phyloP scores from a whole-genome alignment of 1,140 invertebrate genomes.

The Hylyphantes graminicola region DNA sequence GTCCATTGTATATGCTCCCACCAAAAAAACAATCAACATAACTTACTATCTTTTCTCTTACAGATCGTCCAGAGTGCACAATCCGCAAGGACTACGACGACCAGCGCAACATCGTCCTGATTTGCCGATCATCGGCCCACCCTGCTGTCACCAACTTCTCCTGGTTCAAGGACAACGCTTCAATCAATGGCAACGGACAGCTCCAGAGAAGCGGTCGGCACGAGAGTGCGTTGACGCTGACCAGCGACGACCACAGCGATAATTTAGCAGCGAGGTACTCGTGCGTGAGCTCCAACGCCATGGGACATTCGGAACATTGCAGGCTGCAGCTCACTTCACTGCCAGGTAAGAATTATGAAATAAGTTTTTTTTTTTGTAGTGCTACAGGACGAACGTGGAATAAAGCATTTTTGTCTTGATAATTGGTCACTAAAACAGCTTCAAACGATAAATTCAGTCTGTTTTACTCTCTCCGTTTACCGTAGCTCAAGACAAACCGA shows the following conservation, averaged over 20 bases:
- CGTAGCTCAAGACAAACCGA: too few relatives aligned
- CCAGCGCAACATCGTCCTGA: constrained; percentile 74
- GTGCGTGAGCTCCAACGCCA: constrained; percentile 60
- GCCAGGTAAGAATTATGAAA: constrained; percentile 46
- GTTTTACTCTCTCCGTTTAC: too few relatives aligned
- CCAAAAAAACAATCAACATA: background rate
- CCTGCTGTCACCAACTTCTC: constrained; percentile 82
- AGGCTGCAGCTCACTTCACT: constrained; percentile 36
- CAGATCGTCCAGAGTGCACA: constrained; percentile 88
- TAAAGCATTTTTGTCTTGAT: too few relatives aligned
- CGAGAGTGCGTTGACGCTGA: constrained; percentile 21
- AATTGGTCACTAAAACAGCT: too few relatives aligned
- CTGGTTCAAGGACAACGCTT: constrained; percentile 78
- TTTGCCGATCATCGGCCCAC: constrained; percentile 84
- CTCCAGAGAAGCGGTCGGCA: background rate
- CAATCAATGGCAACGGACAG: constrained; percentile 1
- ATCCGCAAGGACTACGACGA: constrained; percentile 77
- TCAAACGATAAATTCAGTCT: too few relatives aligned
- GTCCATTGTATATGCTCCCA: background rate
- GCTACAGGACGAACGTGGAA: too few relatives aligned
- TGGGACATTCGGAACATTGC: constrained; percentile 61
- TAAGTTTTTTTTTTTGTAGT: too few relatives aligned
- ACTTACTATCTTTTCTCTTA: constrained; percentile 57
- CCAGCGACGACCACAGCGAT: constrained; percentile 10
- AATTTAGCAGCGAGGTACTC: constrained; percentile 64